Evolutionary conservation across 2,888 invertebrate genomes (phyloP).

Genomic region (Parnassius orleans): DNA sequence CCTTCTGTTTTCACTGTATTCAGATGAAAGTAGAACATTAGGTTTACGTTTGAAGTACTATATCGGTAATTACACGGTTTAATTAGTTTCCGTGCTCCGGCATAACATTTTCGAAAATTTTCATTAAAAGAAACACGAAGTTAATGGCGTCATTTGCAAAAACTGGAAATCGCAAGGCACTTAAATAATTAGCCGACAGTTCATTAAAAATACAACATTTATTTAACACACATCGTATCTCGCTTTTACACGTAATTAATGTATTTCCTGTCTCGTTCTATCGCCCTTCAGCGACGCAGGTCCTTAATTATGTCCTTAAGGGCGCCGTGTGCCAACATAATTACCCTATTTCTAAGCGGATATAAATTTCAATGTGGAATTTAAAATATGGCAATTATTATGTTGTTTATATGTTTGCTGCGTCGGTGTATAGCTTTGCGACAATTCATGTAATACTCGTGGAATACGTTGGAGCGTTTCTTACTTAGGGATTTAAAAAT

Average conservation of each 20-base stretch:
- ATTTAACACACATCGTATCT: slow-evolving; percentile 13
- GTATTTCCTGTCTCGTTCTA: slow-evolving; percentile 27
- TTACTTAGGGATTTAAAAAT: background rate
- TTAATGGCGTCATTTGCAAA: slow-evolving; percentile 14
- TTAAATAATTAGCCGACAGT: slow-evolving; percentile 21
- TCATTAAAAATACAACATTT: slow-evolving; percentile 25
- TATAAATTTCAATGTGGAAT: slow-evolving; percentile 36
- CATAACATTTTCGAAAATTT: slow-evolving; percentile 5
- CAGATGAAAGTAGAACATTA: background rate
- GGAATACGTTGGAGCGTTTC: background rate
- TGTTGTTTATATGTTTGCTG: slow-evolving; percentile 8
- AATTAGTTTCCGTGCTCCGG: slow-evolving; percentile 7
- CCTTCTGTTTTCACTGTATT: background rate
- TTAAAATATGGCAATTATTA: slow-evolving; percentile 31
- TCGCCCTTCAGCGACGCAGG: slow-evolving; percentile 32
- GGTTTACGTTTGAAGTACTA: background rate
- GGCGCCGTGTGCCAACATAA: slow-evolving; percentile 34
- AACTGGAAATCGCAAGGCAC: slow-evolving; percentile 19
- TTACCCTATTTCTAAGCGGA: slow-evolving; percentile 39
- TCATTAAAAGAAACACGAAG: slow-evolving; percentile 13
- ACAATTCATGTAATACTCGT: background rate
- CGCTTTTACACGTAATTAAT: background rate
- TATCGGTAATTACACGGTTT: slow-evolving; percentile 16
- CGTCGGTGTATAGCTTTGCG: background rate
- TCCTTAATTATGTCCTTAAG: slow-evolving; percentile 39